phyloP scores from a whole-genome alignment of 2,797 vertebrate species.

The Iguana delicatissima region DNA sequence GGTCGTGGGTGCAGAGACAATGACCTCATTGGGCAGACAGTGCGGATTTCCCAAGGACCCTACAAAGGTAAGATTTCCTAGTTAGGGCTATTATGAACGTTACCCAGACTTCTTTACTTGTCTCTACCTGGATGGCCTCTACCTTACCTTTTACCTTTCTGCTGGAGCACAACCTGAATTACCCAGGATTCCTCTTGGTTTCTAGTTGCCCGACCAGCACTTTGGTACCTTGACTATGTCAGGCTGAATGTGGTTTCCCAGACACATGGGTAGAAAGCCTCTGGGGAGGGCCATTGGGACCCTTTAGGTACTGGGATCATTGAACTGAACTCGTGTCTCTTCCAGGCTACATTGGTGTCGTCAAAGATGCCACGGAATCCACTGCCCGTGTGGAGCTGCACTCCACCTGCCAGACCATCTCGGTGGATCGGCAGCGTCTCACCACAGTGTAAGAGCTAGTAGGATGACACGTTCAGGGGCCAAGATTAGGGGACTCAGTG shows the following conservation, averaged over 20 bases:
- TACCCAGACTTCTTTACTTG: no score
- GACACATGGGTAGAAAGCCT: background rate
- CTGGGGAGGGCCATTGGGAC: no score
- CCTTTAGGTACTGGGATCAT: background rate
- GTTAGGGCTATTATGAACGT: no score
- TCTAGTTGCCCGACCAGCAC: no score
- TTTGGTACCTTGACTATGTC: no score
- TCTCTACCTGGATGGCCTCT: no score
- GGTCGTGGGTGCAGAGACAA: conserved; percentile 93
- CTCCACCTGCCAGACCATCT: conserved; percentile 97
- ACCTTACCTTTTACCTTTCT: background rate
- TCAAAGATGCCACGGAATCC: conserved; percentile 96
- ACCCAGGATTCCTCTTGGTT: background rate
- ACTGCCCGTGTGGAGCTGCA: conserved; percentile 94
- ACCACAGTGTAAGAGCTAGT: conserved; percentile 86
- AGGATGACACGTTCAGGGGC: background rate
- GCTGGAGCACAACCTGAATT: background rate
- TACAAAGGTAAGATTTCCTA: conserved; percentile 88
- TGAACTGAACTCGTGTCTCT: background rate
- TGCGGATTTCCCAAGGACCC: conserved; percentile 94
- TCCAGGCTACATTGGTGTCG: conserved; percentile 94
- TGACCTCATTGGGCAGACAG: conserved; percentile 95
- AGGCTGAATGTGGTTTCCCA: background rate
- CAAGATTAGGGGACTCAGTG: background rate
- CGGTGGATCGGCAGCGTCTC: conserved; percentile 92